Conservation (phyloP, 1,140 invertebrate genomes). For the Eupristina koningsbergeri region DNA sequence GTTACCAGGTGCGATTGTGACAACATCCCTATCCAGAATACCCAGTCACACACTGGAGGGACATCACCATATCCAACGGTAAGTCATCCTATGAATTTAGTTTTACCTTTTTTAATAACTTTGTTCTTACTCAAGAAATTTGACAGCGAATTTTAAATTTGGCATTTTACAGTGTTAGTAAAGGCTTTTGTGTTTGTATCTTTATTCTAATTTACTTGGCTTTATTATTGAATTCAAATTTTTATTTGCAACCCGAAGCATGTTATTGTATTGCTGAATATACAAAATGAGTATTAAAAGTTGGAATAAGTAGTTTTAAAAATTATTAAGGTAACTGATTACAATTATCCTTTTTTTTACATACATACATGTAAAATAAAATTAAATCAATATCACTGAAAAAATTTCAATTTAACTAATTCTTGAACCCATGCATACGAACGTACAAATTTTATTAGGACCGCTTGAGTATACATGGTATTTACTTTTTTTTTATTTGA, state of each 20-base stretch:
- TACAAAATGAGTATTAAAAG: neutral
- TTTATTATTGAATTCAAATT: conserved; percentile 25
- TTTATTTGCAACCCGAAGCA: conserved; percentile 32
- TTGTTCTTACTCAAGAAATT: conserved; percentile 30
- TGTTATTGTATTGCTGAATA: conserved; percentile 25
- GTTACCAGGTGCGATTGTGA: conserved; percentile 70
- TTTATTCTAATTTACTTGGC: conserved; percentile 9
- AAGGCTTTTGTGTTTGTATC: conserved; percentile 29
- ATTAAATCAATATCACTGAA: neutral
- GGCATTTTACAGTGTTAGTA: conserved; percentile 30
- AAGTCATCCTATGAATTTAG: conserved; percentile 57
- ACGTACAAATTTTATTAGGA: conserved; percentile 32
- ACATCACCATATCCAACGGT: conserved; percentile 68
- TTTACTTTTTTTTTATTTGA: neutral
- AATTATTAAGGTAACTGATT: conserved; percentile 11
- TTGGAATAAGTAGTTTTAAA: neutral
- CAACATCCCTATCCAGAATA: conserved; percentile 68
- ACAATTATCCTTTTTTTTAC: neutral
- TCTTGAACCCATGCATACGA: conserved; percentile 22
- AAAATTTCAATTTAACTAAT: neutral
- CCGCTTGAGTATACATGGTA: conserved; percentile 40
- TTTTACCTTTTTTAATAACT: conserved; percentile 15
- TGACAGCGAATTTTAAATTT: conserved; percentile 35
- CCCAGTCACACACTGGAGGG: conserved; percentile 68
- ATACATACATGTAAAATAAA: neutral